Percentiles rank a stretch among this genome's conserved stretches.
Evolutionary conservation across 2,888 invertebrate genomes (phyloP).

Genomic region (Eupithecia tripunctaria): DNA sequence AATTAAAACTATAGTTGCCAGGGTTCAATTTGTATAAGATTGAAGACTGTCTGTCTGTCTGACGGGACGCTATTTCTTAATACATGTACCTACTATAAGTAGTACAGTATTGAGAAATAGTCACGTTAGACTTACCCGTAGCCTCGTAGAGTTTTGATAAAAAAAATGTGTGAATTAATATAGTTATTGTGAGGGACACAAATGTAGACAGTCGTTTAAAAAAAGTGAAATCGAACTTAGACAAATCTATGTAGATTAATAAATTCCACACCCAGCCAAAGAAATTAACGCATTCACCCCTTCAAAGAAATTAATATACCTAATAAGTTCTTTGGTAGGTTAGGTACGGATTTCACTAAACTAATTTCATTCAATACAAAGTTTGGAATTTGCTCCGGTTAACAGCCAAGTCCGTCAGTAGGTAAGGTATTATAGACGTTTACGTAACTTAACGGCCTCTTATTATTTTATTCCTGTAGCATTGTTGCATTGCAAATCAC

Average conservation of each 20-base stretch:
- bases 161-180: too few species aligned
- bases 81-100: too few species aligned
- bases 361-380: neutral
- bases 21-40: too few species aligned
- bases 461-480: neutral
- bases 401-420: constrained; percentile 1
- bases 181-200: neutral
- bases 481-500: constrained; percentile 1
- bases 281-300: neutral
- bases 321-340: too few species aligned
- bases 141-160: too few species aligned
- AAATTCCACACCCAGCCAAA: neutral
- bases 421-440: neutral
- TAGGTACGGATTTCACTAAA: neutral
- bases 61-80: neutral
- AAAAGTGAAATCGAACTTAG: too few species aligned
- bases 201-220: neutral
- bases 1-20: too few species aligned
- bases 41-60: too few species aligned
- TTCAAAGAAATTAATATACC: fast-evolving
- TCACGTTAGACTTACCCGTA: too few species aligned
- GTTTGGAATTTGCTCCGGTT: neutral
- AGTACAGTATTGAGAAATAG: too few species aligned
- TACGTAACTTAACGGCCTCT: neutral
- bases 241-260: neutral